Evolutionary conservation across 2,888 invertebrate genomes (phyloP), one percentile per base, ranked within the genome.

Genomic region (Torymus aiolomorphi): DNA sequence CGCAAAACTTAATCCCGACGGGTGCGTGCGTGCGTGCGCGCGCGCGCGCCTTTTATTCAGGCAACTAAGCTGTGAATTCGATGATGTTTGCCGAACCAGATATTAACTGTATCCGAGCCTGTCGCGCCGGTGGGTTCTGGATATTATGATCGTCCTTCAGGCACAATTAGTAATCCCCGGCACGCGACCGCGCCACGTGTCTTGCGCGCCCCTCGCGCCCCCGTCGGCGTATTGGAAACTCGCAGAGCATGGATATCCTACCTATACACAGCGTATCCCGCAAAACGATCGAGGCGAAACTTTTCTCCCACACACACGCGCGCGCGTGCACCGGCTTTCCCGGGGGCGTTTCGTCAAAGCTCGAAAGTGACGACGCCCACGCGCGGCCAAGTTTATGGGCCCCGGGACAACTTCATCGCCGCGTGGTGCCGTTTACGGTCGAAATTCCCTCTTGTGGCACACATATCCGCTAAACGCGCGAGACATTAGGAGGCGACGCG

Each of bases 151-250:
- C 87, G 86, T 86, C 88, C 87, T 85, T 84, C 84, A 86, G 87
- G 87, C 86, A 88, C 88, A 88, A 89, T 89, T 89, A 89, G 88
- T 89, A 88, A 88, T 88, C 88, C 88, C 86, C 82, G 87, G 85
- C 87, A 87, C 88, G 88, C 86, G 88, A 82, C 86, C 75, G 63
- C 24, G 81, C 57, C 81, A 78, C 81, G 81, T 73, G 81, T 14
- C 79, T 12, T 5, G 20, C 14, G 14, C 52, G 20, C 56, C 49
- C 16, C 77, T 13, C 56, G 14, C 54, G 49, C 5, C n/a, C 20
- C 59, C 8, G 24, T n/a, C 51, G 20, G 12, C 51, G 2, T 31
- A 31, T 31, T 5, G 31, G 31, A 31, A 31, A 31, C 4, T 31
- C 31, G 31, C 31, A 5, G 31, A 31, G 31, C 3, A 5, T 5